These are phyloP conservation scores for Stenopsyche tienmushanensis DNA, from an alignment of 1,140 invertebrate species.

Conservation along the genomic window DNA sequence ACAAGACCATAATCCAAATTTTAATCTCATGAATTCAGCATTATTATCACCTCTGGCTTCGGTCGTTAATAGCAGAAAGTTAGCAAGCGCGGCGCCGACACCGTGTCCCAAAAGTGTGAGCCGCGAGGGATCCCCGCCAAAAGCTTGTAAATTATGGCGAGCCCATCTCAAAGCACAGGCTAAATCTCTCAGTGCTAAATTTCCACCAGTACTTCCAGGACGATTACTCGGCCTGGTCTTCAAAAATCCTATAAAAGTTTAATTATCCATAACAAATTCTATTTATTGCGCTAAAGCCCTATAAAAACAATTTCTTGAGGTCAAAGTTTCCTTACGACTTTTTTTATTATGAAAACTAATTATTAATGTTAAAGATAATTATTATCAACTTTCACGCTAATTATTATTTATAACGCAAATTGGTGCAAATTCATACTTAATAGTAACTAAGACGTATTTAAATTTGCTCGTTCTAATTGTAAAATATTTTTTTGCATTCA, in stretches of 20 bases:
- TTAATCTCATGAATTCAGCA: too few relatives aligned
- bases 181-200: slow-evolving; percentile 74
- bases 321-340: too few relatives aligned
- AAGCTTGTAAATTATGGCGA: slow-evolving; percentile 73
- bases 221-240: slow-evolving; percentile 58
- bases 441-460: too few relatives aligned
- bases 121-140: slow-evolving; percentile 76
- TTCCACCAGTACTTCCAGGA: slow-evolving; percentile 57
- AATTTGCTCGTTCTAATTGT: too few relatives aligned
- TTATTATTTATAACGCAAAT: too few relatives aligned
- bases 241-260: slow-evolving; percentile 59
- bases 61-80: slow-evolving; percentile 77
- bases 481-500: too few relatives aligned
- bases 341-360: too few relatives aligned
- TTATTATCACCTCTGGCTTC: slow-evolving; percentile 66
- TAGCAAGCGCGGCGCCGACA: slow-evolving; percentile 80
- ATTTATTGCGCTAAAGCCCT: not conserved
- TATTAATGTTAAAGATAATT: too few relatives aligned
- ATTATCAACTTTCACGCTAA: too few relatives aligned
- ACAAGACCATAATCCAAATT: not conserved
- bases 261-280: not conserved
- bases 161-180: slow-evolving; percentile 75
- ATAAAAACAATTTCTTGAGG: too few relatives aligned
- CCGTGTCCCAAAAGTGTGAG: slow-evolving; percentile 87
- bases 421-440: too few relatives aligned